Percentiles rank a stretch among this genome's conserved stretches.
These are phyloP conservation scores for Agelaius tricolor DNA, from an alignment of 2,113 vertebrate species.

Conservation along the genomic window DNA sequence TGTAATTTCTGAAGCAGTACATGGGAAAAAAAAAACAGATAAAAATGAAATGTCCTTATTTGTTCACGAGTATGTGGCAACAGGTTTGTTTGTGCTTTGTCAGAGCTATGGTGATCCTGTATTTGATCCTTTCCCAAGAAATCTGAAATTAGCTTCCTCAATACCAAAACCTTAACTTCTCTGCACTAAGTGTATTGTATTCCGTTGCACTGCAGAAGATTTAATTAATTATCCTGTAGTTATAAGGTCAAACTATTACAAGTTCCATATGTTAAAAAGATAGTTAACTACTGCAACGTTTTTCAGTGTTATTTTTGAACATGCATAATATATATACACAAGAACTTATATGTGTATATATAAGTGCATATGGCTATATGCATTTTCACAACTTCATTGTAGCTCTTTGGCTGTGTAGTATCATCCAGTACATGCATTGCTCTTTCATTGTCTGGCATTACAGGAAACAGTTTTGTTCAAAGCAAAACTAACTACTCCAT, in stretches of 20 bases:
- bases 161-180: conserved; percentile 78
- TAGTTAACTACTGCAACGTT: conserved; percentile 68
- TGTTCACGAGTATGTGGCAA: conserved; percentile 69
- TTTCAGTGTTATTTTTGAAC: conserved; percentile 77
- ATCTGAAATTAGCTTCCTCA: conserved; percentile 75
- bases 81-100: conserved; percentile 81
- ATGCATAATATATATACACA: conserved; percentile 49
- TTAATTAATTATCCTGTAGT: conserved; percentile 78
- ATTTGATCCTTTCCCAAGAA: conserved; percentile 73
- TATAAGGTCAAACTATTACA: conserved; percentile 58
- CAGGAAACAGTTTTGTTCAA: conserved; percentile 69
- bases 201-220: conserved; percentile 78
- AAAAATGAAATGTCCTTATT: conserved; percentile 67
- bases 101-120: conserved; percentile 79
- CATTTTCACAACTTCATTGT: conserved; percentile 69
- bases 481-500: conserved; percentile 77
- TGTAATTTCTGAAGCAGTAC: conserved; percentile 65
- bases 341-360: conserved; percentile 49
- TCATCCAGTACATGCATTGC: conserved; percentile 76
- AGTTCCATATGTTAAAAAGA: conserved; percentile 72
- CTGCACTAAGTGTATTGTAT: conserved; percentile 82
- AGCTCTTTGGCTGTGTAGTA: conserved; percentile 76
- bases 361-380: conserved; percentile 66
- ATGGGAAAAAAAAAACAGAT: conserved; percentile 6
- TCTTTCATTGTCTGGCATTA: conserved; percentile 78